Evolutionary conservation across 1,140 invertebrate genomes (phyloP), one percentile per base, ranked within the genome.

Genomic region (Helicoverpa zea): DNA sequence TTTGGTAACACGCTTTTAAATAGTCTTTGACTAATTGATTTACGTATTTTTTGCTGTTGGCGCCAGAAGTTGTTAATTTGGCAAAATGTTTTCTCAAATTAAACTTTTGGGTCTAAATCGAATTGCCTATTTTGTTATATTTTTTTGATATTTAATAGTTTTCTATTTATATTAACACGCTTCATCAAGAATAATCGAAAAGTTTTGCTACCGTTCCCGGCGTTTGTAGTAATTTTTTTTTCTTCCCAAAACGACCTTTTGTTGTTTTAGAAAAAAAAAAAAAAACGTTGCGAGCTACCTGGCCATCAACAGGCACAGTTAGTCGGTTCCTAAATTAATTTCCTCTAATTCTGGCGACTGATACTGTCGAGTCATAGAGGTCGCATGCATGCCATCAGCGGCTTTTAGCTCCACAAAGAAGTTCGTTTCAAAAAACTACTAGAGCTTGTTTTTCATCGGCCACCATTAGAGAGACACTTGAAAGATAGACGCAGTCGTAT

Each of bases 331-430:
- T 87, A 94, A 94, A 95, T 95, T 93, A 95, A 95, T 94, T 93
- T 92, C 84, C 76, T 92, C 87, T 91, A 91, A 92, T 89, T 89
- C 83, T 86, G 83, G 83, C 85, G 82, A 83, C 83, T 66, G 87
- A 92, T 90, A 91, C 29, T 93, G 92, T 88, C 87, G 86, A 94
- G 92, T 94, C 93, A 94, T 90, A 90, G 84, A 86, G 83, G 84
- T 84, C 83, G 84, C 87, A 87, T 82, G 80, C 81, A 83, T 89
- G 87, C 89, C 88, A 91, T 86, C 89, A 86, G 85, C 86, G 78
- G 88, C 91, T 91, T 89, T 90, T 90, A 92, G 87, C 85, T 84
- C 83, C 80, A 83, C 74, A 79, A 81, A 75, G 59, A 79, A 73
- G 68, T 81, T 86, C 83, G 81, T 82, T 81, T 82, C 81, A 79